Conservation (phyloP, 1,140 invertebrate species). For the Nephotettix cincticeps region DNA sequence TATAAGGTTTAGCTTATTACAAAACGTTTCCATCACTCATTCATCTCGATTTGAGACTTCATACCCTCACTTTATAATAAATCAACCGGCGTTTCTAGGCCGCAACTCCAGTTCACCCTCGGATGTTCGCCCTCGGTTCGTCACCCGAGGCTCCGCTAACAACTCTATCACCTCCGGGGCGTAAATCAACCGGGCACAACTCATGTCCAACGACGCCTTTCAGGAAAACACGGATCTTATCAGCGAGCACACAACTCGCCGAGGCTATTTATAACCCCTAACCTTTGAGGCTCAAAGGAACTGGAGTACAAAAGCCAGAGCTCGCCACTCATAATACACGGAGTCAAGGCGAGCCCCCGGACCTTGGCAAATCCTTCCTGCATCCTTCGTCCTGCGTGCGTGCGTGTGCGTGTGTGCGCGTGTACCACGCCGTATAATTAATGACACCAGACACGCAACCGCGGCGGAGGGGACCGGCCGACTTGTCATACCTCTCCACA, state of each 20-base stretch:
- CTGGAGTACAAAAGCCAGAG: slow-evolving; percentile 14
- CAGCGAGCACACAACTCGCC: neutral
- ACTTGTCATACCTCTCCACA: too few species aligned
- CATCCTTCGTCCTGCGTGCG: neutral
- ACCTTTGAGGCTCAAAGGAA: neutral
- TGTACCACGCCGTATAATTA: neutral
- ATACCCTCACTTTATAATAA: too few species aligned
- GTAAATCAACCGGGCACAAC: neutral
- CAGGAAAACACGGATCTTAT: neutral
- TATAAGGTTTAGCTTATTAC: too few species aligned
- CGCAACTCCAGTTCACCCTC: too few species aligned
- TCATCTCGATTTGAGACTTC: too few species aligned
- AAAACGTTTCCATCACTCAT: too few species aligned
- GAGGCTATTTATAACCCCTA: slow-evolving; percentile 3
- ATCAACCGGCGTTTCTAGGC: too few species aligned
- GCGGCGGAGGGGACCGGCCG: neutral
- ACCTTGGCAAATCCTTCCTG: slow-evolving; percentile 9
- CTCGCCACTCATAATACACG: neutral
- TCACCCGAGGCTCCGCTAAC: too few species aligned
- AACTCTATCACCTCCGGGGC: neutral
- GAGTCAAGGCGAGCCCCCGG: neutral
- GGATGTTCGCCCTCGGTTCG: too few species aligned
- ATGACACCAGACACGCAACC: slow-evolving; percentile 1
- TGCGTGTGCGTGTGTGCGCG: neutral
- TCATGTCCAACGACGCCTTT: neutral